Percentiles rank a stretch among this genome's conserved stretches.
phyloP scores from a whole-genome alignment of 2,113 vertebrate species.

The Rhipidura dahli region DNA sequence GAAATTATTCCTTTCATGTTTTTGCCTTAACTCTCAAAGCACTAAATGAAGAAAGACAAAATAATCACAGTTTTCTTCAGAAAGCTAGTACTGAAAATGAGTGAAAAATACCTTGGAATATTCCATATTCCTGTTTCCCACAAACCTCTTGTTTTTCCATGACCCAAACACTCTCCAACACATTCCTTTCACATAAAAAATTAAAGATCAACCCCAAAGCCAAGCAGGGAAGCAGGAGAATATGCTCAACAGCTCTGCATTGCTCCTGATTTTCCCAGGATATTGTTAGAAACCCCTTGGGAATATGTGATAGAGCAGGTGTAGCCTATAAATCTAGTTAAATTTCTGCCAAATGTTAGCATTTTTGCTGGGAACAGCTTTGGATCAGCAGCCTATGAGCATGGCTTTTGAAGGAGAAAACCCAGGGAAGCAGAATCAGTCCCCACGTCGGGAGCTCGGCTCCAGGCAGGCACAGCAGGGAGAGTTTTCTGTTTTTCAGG shows the following conservation, averaged over 20 bases:
- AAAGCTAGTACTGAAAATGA: not conserved
- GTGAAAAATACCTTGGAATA: not conserved
- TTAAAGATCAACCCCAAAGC: not conserved
- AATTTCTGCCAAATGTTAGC: not conserved
- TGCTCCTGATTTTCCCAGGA: not conserved
- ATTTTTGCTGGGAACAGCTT: not conserved
- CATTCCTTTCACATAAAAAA: not conserved
- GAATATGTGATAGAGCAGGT: not conserved
- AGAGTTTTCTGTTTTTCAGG: not conserved
- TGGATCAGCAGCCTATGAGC: not conserved
- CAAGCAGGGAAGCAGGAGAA: not conserved
- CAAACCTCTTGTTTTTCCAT: not conserved
- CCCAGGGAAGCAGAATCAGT: not conserved
- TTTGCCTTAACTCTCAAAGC: not conserved
- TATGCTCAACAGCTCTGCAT: not conserved
- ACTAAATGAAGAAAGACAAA: not conserved
- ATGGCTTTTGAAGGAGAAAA: not conserved
- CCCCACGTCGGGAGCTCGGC: accelerated
- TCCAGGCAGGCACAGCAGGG: accelerated
- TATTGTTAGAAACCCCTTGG: not conserved
- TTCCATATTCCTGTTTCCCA: not conserved
- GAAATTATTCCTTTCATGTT: not conserved
- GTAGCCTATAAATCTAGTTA: not conserved
- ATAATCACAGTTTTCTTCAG: not conserved
- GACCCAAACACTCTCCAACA: not conserved